Evolutionary conservation across 2,113 vertebrate species (phyloP).

Genomic region (Nycticorax nycticorax): DNA sequence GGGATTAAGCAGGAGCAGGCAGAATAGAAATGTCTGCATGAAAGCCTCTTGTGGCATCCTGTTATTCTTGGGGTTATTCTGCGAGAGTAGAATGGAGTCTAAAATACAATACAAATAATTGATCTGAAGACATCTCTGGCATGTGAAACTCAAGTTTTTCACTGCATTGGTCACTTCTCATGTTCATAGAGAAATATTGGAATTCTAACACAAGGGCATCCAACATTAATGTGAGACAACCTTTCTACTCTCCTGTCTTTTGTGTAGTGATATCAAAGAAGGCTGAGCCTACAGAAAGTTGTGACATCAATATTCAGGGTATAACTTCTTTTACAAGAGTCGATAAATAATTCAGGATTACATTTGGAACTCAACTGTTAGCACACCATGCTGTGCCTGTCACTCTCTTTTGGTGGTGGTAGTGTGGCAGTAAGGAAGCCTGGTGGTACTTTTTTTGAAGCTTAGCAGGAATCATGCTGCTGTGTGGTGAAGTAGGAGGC

Average conservation of each 20-base stretch:
- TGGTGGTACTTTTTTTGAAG: not conserved
- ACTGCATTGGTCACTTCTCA: not conserved
- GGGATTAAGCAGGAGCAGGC: not conserved
- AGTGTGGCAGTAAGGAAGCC: not conserved
- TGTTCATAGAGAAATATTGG: not conserved
- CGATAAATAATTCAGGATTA: not conserved
- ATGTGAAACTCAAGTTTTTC: not conserved
- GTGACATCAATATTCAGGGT: not conserved
- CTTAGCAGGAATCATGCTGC: not conserved
- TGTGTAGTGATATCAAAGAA: not conserved
- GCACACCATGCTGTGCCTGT: not conserved
- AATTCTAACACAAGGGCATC: not conserved
- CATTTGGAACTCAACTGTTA: not conserved
- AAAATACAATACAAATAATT: not conserved
- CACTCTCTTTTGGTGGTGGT: not conserved
- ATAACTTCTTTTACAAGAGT: not conserved
- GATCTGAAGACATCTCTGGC: not conserved
- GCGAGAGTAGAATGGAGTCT: not conserved
- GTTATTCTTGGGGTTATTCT: not conserved
- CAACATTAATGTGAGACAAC: not conserved
- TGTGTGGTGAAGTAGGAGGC: not conserved
- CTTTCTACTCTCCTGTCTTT: not conserved
- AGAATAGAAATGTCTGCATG: not conserved
- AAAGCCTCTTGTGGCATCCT: not conserved
- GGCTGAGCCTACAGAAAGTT: not conserved